Evolutionary conservation across 2,113 vertebrate genomes (phyloP).

Genomic region (Brachyistius frenatus): DNA sequence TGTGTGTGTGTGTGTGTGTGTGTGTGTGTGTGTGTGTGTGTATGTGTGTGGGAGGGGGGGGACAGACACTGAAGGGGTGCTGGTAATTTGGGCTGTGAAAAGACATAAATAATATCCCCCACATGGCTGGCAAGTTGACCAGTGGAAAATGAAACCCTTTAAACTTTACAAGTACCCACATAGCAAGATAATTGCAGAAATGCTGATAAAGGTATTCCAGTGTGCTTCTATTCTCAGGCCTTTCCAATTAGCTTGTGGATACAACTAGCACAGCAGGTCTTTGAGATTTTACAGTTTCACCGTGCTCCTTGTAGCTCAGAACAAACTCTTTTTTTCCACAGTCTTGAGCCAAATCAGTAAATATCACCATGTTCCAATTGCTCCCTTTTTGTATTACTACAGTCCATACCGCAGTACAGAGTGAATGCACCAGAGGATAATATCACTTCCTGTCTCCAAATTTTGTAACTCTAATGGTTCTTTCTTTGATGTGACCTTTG

Average conservation of each 20-base stretch:
- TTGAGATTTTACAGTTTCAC: conserved; percentile 50
- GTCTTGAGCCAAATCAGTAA: conserved; percentile 44
- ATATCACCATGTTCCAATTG: conserved; percentile 29
- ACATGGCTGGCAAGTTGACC: conserved; percentile 39
- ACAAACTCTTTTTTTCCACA: conserved; percentile 48
- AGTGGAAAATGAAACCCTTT: conserved; percentile 48
- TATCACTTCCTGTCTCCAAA: background rate
- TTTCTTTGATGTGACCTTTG: background rate
- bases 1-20: conserved; percentile 6
- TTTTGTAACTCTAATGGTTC: background rate
- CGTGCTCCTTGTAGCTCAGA: conserved; percentile 9
- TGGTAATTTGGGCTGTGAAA: conserved; percentile 45
- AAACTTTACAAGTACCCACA: conserved; percentile 49
- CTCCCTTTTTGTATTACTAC: background rate
- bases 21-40: background rate
- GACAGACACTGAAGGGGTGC: background rate
- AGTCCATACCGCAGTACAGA: background rate
- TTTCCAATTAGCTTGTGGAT: conserved; percentile 56
- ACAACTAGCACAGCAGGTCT: conserved; percentile 31
- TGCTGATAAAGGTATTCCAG: conserved; percentile 27
- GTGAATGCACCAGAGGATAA: background rate
- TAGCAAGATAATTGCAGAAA: conserved; percentile 30
- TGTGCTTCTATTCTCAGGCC: conserved; percentile 49
- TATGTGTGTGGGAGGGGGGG: conserved; percentile 12
- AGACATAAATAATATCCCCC: conserved; percentile 53